Evolutionary conservation across 2,113 vertebrate genomes (phyloP).

Genomic region (Ardeotis arabs): DNA sequence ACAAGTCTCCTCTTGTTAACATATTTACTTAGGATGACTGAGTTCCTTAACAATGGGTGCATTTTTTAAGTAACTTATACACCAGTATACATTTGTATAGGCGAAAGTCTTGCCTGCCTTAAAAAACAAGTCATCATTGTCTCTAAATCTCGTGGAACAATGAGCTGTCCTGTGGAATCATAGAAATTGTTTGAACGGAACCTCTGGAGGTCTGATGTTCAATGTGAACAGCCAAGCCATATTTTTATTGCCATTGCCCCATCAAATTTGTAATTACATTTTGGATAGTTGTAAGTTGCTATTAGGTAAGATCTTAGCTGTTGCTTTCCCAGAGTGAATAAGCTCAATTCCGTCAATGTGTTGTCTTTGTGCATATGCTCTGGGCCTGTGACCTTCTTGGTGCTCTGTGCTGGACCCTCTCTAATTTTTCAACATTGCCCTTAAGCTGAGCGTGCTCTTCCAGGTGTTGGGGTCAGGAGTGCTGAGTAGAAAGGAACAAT

Average conservation of each 20-base stretch:
- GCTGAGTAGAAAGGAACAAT: not conserved
- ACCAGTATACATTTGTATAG: not conserved
- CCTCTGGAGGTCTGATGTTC: not conserved
- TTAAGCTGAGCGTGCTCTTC: not conserved
- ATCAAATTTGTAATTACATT: not conserved
- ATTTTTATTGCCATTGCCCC: not conserved
- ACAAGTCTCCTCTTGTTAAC: not conserved
- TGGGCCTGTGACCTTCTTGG: not conserved
- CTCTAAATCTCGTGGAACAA: not conserved
- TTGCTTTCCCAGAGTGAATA: not conserved
- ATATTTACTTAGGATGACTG: not conserved
- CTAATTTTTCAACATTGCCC: not conserved
- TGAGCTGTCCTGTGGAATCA: not conserved
- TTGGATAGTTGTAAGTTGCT: not conserved
- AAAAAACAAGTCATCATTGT: not conserved
- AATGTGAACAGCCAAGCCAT: not conserved
- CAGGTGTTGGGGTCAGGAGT: not conserved
- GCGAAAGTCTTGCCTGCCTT: not conserved
- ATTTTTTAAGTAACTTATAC: not conserved
- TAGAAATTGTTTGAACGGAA: not conserved
- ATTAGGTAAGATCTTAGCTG: not conserved
- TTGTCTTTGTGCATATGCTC: not conserved
- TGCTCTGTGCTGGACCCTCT: not conserved
- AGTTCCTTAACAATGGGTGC: not conserved
- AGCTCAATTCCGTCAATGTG: rapidly evolving